A percentile compares a stretch with the other conserved stretches of the same genome.
Conservation (phyloP, 1,140 invertebrate species). For the Drosophila willistoni region DNA sequence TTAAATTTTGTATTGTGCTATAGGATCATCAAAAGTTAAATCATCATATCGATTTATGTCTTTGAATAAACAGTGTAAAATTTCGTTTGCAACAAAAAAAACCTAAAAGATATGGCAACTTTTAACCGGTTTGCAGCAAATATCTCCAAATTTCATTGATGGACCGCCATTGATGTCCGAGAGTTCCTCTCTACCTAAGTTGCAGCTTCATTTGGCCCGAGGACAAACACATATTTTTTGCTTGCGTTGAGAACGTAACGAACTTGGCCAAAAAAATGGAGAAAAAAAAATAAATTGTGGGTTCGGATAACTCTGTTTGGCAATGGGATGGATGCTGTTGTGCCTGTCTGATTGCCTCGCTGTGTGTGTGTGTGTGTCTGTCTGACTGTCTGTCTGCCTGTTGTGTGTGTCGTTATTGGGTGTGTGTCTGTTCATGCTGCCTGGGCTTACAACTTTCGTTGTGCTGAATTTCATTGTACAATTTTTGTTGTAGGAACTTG, state of each 20-base stretch:
- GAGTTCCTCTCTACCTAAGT: conserved; percentile 1
- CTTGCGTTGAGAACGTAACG: conserved; percentile 48
- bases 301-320: conserved; percentile 42
- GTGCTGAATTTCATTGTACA: conserved; percentile 77
- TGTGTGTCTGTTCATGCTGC: conserved; percentile 34
- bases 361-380: conserved; percentile 23
- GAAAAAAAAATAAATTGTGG: conserved; percentile 56
- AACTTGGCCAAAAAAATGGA: conserved; percentile 38
- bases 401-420: conserved; percentile 20
- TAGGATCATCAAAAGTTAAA: not conserved
- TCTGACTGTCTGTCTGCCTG: conserved; percentile 2
- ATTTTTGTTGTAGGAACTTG: conserved; percentile 43
- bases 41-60: not conserved
- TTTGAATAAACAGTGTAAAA: not conserved
- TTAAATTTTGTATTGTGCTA: not conserved
- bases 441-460: conserved; percentile 66
- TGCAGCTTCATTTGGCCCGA: conserved; percentile 25
- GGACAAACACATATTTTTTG: conserved; percentile 32
- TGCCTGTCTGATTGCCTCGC: not conserved
- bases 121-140: not conserved
- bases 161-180: conserved; percentile 1
- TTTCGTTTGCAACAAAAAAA: not conserved
- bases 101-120: not conserved
- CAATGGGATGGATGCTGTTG: conserved; percentile 16
- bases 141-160: conserved; percentile 10